Percentiles rank a stretch among this genome's conserved stretches.
Evolutionary conservation across 2,113 vertebrate species (phyloP).

Genomic region (Geococcyx californianus): DNA sequence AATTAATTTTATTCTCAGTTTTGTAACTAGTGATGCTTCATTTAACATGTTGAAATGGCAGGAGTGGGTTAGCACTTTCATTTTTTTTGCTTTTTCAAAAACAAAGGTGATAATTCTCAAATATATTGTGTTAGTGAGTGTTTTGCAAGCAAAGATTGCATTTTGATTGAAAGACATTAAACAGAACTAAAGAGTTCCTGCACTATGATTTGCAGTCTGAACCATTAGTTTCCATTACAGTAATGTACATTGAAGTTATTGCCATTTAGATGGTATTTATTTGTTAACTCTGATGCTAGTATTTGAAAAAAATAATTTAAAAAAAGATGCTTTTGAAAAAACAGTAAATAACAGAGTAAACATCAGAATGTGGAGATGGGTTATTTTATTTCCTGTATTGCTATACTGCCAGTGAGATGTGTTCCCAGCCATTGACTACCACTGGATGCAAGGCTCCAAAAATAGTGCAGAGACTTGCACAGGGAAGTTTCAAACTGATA

Average conservation of each 20-base stretch:
- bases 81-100: not conserved
- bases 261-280: not conserved
- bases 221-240: not conserved
- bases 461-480: not conserved
- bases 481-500: not conserved
- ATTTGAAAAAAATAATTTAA: not conserved
- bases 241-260: not conserved
- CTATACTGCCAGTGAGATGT: not conserved
- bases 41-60: not conserved
- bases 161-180: not conserved
- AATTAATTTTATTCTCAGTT: slow-evolving; percentile 23
- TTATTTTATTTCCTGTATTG: not conserved
- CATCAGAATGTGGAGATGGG: not conserved
- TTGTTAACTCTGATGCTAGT: not conserved
- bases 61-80: not conserved
- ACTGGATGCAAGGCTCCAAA: not conserved
- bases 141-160: not conserved
- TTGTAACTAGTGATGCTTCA: not conserved
- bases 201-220: not conserved
- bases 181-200: not conserved
- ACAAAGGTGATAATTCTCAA: not conserved
- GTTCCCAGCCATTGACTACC: not conserved
- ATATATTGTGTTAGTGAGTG: not conserved
- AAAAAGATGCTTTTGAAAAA: not conserved
- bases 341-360: not conserved